Conservation (phyloP, 2,797 vertebrate genomes). For the Heteromormyrus szaboi region DNA sequence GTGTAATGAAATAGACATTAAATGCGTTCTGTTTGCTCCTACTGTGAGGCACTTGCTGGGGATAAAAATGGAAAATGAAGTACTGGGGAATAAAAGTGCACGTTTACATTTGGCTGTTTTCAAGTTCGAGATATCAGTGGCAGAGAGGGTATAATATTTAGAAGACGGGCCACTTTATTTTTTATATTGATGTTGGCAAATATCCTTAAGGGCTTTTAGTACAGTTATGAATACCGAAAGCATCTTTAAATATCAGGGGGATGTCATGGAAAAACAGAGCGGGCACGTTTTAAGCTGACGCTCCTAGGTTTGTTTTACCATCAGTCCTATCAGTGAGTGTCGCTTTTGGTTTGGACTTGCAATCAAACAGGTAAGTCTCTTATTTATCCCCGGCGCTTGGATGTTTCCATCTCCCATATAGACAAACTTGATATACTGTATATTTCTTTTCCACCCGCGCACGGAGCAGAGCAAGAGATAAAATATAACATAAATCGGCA, state of each 20-base stretch:
- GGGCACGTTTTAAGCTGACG: not conserved
- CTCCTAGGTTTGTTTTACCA: constrained; percentile 13
- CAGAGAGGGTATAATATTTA: constrained; percentile 30
- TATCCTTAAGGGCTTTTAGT: constrained; percentile 30
- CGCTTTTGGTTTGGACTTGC: constrained; percentile 18
- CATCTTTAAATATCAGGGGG: constrained; percentile 21
- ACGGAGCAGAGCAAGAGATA: not conserved
- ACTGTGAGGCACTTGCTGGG: not conserved
- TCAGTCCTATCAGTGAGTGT: not conserved
- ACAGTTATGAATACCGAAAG: constrained; percentile 19
- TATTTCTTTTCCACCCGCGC: not conserved
- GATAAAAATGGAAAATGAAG: constrained; percentile 20
- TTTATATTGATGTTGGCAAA: constrained; percentile 28
- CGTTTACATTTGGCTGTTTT: constrained; percentile 24
- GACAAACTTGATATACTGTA: constrained; percentile 8
- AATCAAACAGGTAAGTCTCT: constrained; percentile 9
- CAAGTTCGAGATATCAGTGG: constrained; percentile 22
- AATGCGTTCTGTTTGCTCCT: not conserved
- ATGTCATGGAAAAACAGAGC: not conserved
- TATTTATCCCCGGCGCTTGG: constrained; percentile 7
- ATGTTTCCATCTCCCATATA: constrained; percentile 14
- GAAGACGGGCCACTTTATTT: constrained; percentile 27
- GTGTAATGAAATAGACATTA: not conserved
- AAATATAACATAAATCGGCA: constrained; percentile 8
- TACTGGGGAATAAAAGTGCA: constrained; percentile 11